phyloP scores from a whole-genome alignment of 2,888 invertebrate genomes.

The Steinernema scapterisci region DNA sequence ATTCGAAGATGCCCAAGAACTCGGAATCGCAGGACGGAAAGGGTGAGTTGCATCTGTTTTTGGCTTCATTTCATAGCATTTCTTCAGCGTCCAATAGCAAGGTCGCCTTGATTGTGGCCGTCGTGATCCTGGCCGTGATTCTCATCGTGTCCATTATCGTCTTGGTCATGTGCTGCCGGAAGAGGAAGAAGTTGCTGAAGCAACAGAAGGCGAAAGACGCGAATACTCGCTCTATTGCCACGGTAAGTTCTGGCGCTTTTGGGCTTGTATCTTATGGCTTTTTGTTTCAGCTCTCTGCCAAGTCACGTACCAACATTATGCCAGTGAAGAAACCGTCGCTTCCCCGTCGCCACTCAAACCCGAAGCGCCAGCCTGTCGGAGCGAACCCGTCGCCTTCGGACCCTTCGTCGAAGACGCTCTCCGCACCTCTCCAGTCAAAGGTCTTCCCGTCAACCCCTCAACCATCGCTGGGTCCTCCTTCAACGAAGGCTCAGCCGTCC shows the following conservation, averaged over 20 bases:
- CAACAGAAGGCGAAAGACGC: not conserved
- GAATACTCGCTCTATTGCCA: too few species aligned
- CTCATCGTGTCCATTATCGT: not conserved
- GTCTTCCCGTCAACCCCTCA: not conserved
- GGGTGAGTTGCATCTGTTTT: not conserved
- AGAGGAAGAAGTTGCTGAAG: conserved; percentile 6
- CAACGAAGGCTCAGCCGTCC: not conserved
- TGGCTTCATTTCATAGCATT: not conserved
- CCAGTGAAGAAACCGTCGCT: not conserved
- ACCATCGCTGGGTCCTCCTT: not conserved
- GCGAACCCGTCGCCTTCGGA: too few species aligned
- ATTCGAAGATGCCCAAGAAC: too few species aligned
- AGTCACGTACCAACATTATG: not conserved
- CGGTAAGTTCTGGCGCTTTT: too few species aligned
- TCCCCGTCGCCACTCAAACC: not conserved
- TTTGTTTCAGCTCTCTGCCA: not conserved
- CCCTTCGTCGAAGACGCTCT: not conserved
- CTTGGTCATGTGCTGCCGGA: not conserved
- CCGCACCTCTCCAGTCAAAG: not conserved
- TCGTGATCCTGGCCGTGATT: not conserved
- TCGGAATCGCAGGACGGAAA: too few species aligned
- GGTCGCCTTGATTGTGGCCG: not conserved
- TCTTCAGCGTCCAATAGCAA: not conserved
- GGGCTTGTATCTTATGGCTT: too few species aligned
- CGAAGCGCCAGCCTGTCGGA: conserved; percentile 5